A percentile compares a stretch with the other conserved stretches of the same genome.
phyloP scores from a whole-genome alignment of 2,113 vertebrate genomes.

The Girardinichthys multiradiatus region DNA sequence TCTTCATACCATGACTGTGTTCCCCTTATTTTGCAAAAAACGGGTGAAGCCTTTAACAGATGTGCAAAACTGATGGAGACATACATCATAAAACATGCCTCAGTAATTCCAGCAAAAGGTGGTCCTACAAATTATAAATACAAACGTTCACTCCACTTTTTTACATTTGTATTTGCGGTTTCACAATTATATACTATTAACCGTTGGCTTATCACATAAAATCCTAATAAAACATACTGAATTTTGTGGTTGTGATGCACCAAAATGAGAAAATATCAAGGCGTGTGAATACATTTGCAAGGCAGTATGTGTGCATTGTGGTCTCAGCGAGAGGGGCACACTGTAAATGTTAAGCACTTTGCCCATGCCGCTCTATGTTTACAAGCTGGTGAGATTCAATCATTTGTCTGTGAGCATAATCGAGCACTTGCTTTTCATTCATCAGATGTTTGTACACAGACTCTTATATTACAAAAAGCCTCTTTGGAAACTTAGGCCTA shows the following conservation, averaged over 20 bases:
- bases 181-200: not conserved
- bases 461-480: slow-evolving; percentile 77
- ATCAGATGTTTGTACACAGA: slow-evolving; percentile 79
- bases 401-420: slow-evolving; percentile 70
- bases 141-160: not conserved
- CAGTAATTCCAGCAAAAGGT: not conserved
- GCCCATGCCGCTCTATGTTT: slow-evolving; percentile 63
- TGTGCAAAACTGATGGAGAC: not conserved
- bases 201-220: not conserved
- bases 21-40: not conserved
- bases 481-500: slow-evolving; percentile 69
- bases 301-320: slow-evolving; percentile 16
- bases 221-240: not conserved
- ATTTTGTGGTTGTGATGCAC: not conserved
- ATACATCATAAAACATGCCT: not conserved
- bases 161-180: not conserved
- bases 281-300: not conserved
- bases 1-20: not conserved
- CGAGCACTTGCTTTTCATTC: slow-evolving; percentile 72
- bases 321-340: slow-evolving; percentile 37
- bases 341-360: slow-evolving; percentile 70
- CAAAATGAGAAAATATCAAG: not conserved
- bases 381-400: slow-evolving; percentile 73
- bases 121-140: not conserved
- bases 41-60: not conserved